Base-by-base conservation (phyloP, 2,113 vertebrate species). In the Rhea pennata region DNA sequence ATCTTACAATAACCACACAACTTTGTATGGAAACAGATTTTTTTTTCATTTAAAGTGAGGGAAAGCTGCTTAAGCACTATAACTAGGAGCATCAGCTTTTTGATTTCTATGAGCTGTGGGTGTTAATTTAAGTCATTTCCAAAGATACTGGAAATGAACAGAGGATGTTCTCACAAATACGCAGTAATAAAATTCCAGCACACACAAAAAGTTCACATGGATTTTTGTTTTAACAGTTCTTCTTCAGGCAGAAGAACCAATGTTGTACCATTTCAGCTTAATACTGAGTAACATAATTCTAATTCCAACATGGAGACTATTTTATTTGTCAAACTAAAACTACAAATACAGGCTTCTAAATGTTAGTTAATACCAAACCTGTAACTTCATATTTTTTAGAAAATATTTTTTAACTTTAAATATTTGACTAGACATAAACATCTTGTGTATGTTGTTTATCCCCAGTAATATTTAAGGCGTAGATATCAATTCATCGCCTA, bases 31-130 rank as follows among this genome's bases (percentile, higher is more conserved):
- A 96, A 97, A 83, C 93, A 97, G 89, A 95, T 93, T 87, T 93
- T 84, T 84, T 88, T 94, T 96, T 96, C 91, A 72, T 85, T 92
- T 87, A 95, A 96, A 96, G 77, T 62, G 29, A 92, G 59, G 54
- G 65, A 95, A 95, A 90, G 46, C 82, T 93, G 50, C 76, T 87
- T 87, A 79, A 72, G 26, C 61, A 46, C 39, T 94, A 59, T 88
- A 94, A 88, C 66, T 66, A 67, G 51, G 54, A 97, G 96, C 94
- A 95, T 95, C 91, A 96, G 93, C 85, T 90, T 95, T 90, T 84
- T 85, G 54, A 81, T 83, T 90, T 95, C 50, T 84, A 3, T 73
- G 84, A 93, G 74, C 82, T 56, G 66, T 74, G 44, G 17, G 69
- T 92, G 75, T 95, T 79, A 83, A 88, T 13, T 90, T 73, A 92